phyloP scores from a whole-genome alignment of 2,113 vertebrate species.

The Channa maculata region DNA sequence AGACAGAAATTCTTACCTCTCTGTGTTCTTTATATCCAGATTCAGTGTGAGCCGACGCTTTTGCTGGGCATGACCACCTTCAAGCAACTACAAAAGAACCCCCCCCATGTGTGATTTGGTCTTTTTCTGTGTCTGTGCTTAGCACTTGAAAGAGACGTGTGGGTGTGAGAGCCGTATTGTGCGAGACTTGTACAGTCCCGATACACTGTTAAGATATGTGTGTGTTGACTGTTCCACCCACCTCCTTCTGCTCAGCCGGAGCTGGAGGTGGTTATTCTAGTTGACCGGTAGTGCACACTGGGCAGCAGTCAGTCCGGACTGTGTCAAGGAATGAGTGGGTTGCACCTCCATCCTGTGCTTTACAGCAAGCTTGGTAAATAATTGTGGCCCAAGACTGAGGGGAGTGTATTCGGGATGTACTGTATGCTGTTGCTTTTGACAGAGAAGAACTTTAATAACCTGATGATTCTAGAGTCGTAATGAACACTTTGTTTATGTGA shows the following conservation, averaged over 20 bases:
- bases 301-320: background rate
- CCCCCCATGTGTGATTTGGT: slow-evolving; percentile 27
- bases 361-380: background rate
- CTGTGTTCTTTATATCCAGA: slow-evolving; percentile 5
- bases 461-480: no score
- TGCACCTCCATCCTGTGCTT: background rate
- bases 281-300: background rate
- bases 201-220: slow-evolving; percentile 23
- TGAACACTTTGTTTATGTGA: no score
- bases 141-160: slow-evolving; percentile 49
- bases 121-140: slow-evolving; percentile 22
- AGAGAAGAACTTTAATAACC: no score
- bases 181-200: slow-evolving; percentile 37
- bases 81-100: slow-evolving; percentile 52
- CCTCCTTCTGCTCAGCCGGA: slow-evolving; percentile 44
- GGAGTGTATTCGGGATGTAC: no score
- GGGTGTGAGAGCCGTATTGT: slow-evolving; percentile 55
- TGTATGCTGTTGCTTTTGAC: no score
- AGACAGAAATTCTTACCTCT: background rate
- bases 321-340: background rate
- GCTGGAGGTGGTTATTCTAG: background rate
- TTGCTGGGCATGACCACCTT: slow-evolving; percentile 24
- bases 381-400: no score
- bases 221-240: slow-evolving; percentile 49
- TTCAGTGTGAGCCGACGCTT: background rate